Evolutionary conservation across 2,797 vertebrate species (phyloP).

Genomic region (Chiroxiphia lanceolata): DNA sequence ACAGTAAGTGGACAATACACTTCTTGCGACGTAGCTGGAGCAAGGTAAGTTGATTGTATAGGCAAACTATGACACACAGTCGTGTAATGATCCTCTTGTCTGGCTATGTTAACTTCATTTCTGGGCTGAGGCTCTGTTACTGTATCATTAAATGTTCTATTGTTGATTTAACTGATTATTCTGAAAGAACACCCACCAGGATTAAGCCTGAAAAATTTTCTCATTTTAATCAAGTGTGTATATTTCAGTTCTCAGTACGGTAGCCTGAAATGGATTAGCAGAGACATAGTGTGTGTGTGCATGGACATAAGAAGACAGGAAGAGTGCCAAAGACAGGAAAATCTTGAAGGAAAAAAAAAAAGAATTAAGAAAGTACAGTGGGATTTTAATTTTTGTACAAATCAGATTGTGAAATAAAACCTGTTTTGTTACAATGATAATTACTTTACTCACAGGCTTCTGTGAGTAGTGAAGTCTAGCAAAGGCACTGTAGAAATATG

Average conservation of each 20-base stretch:
- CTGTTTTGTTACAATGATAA: not conserved
- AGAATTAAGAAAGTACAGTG: not conserved
- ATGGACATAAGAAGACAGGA: rapidly evolving
- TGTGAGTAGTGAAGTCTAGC: not conserved
- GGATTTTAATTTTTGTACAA: not conserved
- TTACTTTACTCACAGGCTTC: not conserved
- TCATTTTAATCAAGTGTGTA: not conserved
- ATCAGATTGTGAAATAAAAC: not conserved
- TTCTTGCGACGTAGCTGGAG: not conserved
- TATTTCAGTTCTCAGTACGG: not conserved
- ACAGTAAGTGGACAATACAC: not conserved
- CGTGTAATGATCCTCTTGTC: not conserved
- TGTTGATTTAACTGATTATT: constrained; percentile 23
- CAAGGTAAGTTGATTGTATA: not conserved
- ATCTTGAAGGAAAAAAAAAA: not conserved
- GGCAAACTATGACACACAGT: not conserved
- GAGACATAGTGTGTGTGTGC: not conserved
- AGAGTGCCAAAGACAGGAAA: not conserved
- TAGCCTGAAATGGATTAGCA: not conserved
- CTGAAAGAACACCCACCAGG: not conserved
- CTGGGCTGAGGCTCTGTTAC: not conserved
- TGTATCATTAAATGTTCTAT: not conserved
- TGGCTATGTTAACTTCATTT: not conserved
- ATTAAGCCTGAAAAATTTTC: constrained; percentile 4
- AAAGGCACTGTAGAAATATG: not conserved